Base-by-base conservation (phyloP, 2,888 invertebrate species). In the Onchidella celtica region DNA sequence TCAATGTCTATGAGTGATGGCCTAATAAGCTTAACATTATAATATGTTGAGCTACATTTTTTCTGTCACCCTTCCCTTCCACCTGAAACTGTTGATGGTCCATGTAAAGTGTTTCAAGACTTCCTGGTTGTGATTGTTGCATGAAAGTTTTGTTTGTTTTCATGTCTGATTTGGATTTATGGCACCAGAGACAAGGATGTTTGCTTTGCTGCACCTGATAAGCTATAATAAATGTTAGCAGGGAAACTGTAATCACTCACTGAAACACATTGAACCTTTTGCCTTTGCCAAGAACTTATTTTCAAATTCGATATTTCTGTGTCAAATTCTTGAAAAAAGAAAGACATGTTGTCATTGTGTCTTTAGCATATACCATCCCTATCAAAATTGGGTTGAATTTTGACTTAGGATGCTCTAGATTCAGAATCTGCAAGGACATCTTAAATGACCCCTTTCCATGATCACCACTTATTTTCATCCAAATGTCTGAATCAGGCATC, bases 181-280 rank as follows among this genome's bases (percentile, higher is more conserved):
- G 24, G 17, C 77, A 77, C 68, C 68, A 66, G 14, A 77, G 77
- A 24, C 77, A 76, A 24, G 66, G 76, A 32, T 65, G 47, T n/a
- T 21, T 21, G 27, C 65, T n/a, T n/a, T n/a, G n/a, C 63, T 24
- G 61, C 63, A 17, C 65, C 66, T 11, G 65, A 63, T 27, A 47
- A 65, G 9, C 40, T 17, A 57, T 65, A 63, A 47, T 66, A 76
- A 3, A 76, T 40, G 6, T 63, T 65, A 2, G n/a, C 17, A 0
- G 47, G 65, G 32, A 63, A 65, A 14, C 63, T 36, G 11, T 74
- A 74, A 21, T 74, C 74, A 11, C 74, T 61, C 11, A 74, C 59
- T 2, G 61, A 24, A 14, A 76, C 38, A 29, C 63, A 14, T 1
- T 24, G 11, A 6, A 65, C 3, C 27, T 36, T 47, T 65, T 76